Conservation (phyloP, 2,888 invertebrate genomes). For the Tenodera sinensis region DNA sequence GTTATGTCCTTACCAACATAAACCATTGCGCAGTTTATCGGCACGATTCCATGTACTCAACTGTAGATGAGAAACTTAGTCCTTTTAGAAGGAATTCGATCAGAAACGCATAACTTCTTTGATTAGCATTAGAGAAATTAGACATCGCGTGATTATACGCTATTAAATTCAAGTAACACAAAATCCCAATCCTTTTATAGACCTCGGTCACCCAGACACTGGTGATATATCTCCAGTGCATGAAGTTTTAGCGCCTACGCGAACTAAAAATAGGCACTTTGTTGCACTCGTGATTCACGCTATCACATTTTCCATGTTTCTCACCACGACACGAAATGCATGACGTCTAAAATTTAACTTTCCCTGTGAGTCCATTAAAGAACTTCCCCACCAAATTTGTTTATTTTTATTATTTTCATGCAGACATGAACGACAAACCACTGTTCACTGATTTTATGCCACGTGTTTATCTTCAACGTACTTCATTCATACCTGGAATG, state of each 20-base stretch:
- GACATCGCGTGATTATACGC: background rate
- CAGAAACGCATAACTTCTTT: background rate
- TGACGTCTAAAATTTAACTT: background rate
- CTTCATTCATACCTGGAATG: too few relatives aligned
- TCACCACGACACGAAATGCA: background rate
- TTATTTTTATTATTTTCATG: too few relatives aligned
- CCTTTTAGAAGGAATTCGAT: too few relatives aligned
- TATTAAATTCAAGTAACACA: background rate
- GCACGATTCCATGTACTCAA: too few relatives aligned
- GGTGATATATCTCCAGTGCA: background rate
- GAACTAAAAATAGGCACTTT: background rate
- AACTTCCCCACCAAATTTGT: too few relatives aligned
- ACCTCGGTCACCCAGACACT: background rate
- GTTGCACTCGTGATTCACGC: background rate
- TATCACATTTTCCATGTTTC: background rate
- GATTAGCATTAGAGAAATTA: background rate
- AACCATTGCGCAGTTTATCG: too few relatives aligned
- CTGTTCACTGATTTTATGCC: too few relatives aligned
- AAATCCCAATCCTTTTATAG: background rate
- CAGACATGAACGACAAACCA: too few relatives aligned
- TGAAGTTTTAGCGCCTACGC: background rate
- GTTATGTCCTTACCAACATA: too few relatives aligned
- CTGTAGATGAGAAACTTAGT: too few relatives aligned
- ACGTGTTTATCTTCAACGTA: too few relatives aligned
- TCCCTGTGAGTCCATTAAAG: background rate